These are phyloP conservation scores for Gorsachius goisagi DNA, from an alignment of 2,113 vertebrate genomes.

Conservation along the genomic window DNA sequence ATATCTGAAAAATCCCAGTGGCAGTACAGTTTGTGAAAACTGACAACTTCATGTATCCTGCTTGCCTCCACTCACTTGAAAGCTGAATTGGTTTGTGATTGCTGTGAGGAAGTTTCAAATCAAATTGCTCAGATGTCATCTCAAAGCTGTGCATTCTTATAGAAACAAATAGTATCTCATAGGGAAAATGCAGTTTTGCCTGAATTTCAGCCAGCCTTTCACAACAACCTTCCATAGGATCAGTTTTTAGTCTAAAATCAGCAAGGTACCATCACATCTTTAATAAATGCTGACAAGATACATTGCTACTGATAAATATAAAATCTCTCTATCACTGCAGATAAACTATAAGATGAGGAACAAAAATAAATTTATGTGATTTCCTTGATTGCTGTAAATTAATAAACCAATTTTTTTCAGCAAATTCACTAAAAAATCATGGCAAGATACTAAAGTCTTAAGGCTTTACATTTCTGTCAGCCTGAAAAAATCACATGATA, in stretches of 20 bases:
- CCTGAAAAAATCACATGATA: not conserved
- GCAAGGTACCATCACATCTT: not conserved
- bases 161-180: not conserved
- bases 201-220: not conserved
- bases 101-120: not conserved
- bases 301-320: not conserved
- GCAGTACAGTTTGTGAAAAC: not conserved
- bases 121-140: not conserved
- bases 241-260: not conserved
- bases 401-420: not conserved
- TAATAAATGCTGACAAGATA: not conserved
- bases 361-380: not conserved
- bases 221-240: not conserved
- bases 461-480: not conserved
- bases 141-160: not conserved
- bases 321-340: not conserved
- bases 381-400: not conserved
- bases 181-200: not conserved
- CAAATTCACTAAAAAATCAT: not conserved
- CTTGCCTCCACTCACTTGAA: not conserved
- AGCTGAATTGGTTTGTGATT: not conserved
- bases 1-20: not conserved
- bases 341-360: not conserved
- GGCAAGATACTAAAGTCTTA: not conserved
- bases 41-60: not conserved